Conservation (phyloP, 2,888 invertebrate species). For the Ferrisia virgata region DNA sequence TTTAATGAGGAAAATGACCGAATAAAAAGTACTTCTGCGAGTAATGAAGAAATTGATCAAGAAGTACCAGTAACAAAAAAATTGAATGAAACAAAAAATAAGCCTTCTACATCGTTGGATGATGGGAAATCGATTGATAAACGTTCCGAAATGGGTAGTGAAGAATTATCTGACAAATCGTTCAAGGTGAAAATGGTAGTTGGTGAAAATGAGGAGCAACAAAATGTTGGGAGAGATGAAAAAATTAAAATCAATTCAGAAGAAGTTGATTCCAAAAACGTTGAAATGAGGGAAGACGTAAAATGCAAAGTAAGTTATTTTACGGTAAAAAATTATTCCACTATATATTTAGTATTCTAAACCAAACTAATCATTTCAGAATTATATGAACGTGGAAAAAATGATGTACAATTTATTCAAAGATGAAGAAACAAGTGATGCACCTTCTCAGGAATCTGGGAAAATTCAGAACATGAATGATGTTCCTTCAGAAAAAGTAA, state of each 20-base stretch:
- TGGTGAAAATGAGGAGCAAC: neutral
- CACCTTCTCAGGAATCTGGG: neutral
- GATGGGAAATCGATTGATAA: neutral
- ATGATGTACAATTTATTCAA: slow-evolving; percentile 16
- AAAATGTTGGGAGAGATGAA: neutral
- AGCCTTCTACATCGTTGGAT: neutral
- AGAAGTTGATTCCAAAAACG: neutral
- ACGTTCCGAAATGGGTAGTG: neutral
- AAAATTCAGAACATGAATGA: neutral
- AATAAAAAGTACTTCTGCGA: neutral
- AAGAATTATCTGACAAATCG: neutral
- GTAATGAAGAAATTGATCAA: neutral
- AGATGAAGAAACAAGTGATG: neutral
- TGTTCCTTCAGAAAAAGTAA: neutral
- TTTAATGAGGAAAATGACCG: neutral
- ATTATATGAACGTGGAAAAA: neutral
- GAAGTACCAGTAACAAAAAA: neutral
- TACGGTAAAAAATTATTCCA: neutral
- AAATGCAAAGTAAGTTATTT: neutral
- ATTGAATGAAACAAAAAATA: neutral
- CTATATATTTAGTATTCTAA: neutral
- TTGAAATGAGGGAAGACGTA: neutral
- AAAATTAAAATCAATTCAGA: neutral
- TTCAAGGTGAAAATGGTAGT: neutral
- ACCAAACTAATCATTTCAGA: neutral